Conservation (phyloP, 2,797 vertebrate genomes). For the Iguana delicatissima region DNA sequence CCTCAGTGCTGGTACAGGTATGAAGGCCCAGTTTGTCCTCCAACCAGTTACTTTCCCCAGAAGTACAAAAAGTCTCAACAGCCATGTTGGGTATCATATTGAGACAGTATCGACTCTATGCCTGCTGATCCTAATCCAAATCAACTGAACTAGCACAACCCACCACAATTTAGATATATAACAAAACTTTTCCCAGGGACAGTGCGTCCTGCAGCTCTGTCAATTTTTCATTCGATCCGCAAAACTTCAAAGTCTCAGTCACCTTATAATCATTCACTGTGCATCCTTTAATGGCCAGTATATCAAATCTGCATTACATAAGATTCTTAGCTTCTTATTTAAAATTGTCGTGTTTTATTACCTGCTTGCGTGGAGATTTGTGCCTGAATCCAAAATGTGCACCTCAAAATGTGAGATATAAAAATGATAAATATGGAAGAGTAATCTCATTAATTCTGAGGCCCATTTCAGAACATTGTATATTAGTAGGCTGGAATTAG, state of each 20-base stretch:
- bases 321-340: not conserved
- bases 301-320: not conserved
- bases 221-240: not conserved
- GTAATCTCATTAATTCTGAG: not conserved
- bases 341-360: not conserved
- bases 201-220: not conserved
- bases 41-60: not conserved
- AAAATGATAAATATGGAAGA: slow-evolving; percentile 13
- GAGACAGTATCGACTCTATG: too few relatives aligned
- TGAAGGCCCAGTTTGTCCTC: not conserved
- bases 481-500: not conserved
- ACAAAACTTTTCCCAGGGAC: not conserved
- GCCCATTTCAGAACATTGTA: not conserved
- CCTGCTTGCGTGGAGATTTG: not conserved
- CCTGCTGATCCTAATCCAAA: not conserved
- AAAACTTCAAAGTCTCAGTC: not conserved
- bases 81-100: not conserved
- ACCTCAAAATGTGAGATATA: not conserved
- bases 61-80: not conserved
- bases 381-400: not conserved
- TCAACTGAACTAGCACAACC: not conserved
- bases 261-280: not conserved
- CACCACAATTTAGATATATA: not conserved
- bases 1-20: not conserved
- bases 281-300: slow-evolving; percentile 6